Evolutionary conservation across 2,113 vertebrate genomes (phyloP), one percentile per base, ranked within the genome.

Genomic region (Abramis brama): DNA sequence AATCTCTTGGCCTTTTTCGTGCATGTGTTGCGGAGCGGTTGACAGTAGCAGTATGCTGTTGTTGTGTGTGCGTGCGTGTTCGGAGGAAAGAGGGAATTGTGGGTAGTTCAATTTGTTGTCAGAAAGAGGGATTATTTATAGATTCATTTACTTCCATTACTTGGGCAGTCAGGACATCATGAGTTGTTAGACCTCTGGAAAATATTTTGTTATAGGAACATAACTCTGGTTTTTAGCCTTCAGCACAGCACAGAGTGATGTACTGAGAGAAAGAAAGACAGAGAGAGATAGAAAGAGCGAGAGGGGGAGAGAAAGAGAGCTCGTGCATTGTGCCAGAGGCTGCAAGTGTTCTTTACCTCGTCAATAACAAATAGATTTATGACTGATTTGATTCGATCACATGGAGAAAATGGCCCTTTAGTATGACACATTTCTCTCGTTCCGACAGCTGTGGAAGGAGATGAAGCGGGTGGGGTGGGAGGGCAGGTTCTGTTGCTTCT

Each of bases 341-440:
- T 78, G 82, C 82, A 57, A 23, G 0, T 86, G 39, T 84, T 91
- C 88, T 86, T 66, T 90, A 87, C 91, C 89, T 92, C 91, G 86
- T 94, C 93, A 94, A 91, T 94, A 93, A 89, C 88, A 91, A 89
- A 91, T 79, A 91, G 89, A 91, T 89, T 88, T 89, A 91, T 86
- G 86, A 84, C 88, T 94, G 92, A 94, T 94, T 92, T 93, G 88
- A 94, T 90, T 90, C 90, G 92, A 90, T 94, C 93, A 92, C 36
- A 36, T 83, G 91, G 80, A 91, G 88, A 85, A 89, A 92, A 66
- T 87, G 88, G 52, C 85, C 87, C 84, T 90, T 88, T 87, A 89
- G 87, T 87, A 87, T 86, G 87, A 90, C 90, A 85, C 87, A 90
- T 93, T 92, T 92, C 85, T 93, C 94, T 87, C 94, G 92, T 93